Conservation (phyloP, 1,140 invertebrate species). For the Formica selysi region DNA sequence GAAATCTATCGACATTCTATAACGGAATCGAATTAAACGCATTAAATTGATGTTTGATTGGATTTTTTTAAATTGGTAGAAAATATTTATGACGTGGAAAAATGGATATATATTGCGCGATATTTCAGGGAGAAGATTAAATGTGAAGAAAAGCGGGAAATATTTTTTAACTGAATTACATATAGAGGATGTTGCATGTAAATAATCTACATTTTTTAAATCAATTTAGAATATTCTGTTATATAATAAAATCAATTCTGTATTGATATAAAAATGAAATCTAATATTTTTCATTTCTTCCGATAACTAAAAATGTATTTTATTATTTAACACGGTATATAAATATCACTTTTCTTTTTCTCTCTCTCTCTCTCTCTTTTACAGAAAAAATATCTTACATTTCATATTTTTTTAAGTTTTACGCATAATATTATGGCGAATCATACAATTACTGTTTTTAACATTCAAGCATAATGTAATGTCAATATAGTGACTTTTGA, state of each 20-base stretch:
- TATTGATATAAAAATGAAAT: neutral
- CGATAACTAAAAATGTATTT: neutral
- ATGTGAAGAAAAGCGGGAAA: constrained; percentile 18
- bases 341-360: neutral
- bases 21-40: constrained; percentile 25
- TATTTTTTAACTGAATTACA: constrained; percentile 14
- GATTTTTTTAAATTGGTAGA: constrained; percentile 4
- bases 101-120: neutral
- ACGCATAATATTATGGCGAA: neutral
- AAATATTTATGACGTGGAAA: neutral
- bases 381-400: neutral
- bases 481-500: constrained; percentile 10
- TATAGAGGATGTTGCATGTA: neutral
- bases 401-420: neutral
- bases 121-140: constrained; percentile 13
- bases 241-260: constrained; percentile 6
- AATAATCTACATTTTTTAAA: constrained; percentile 5
- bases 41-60: constrained; percentile 44
- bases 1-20: constrained; percentile 17
- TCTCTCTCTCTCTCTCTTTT: neutral
- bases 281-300: neutral
- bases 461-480: neutral
- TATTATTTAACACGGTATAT: neutral
- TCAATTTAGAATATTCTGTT: neutral
- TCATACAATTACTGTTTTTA: neutral